These are phyloP conservation scores for Acropternis orthonyx DNA, from an alignment of 2,797 vertebrate species.

Conservation along the genomic window DNA sequence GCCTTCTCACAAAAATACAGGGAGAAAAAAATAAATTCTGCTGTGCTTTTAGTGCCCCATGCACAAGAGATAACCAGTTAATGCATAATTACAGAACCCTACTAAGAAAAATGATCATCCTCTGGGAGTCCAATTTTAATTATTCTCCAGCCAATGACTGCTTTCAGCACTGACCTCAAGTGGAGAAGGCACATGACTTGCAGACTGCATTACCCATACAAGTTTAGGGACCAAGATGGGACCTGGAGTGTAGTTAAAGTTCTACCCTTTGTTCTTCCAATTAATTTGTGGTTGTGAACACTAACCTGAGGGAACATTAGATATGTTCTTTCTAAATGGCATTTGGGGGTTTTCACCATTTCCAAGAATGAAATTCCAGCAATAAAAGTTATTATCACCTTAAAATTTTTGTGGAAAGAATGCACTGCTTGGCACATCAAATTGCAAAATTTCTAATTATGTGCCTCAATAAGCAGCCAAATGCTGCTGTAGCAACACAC, in stretches of 20 bases:
- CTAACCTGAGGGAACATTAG: neutral
- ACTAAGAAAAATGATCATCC: neutral
- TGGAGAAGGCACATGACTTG: neutral
- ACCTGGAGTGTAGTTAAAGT: neutral
- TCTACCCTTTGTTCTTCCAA: neutral
- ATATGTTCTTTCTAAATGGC: neutral
- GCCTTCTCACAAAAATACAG: neutral
- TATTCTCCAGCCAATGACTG: neutral
- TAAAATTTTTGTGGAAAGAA: neutral
- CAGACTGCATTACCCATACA: neutral
- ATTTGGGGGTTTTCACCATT: neutral
- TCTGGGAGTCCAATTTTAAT: slow-evolving; percentile 26
- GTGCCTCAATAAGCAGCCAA: neutral
- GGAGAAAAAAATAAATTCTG: neutral
- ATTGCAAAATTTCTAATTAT: slow-evolving; percentile 10
- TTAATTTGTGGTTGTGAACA: neutral
- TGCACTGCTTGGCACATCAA: neutral
- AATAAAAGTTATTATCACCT: slow-evolving; percentile 17
- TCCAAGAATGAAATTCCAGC: neutral
- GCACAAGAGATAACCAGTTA: slow-evolving; percentile 1
- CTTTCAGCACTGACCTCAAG: neutral
- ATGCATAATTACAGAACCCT: slow-evolving; percentile 4
- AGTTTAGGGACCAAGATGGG: neutral
- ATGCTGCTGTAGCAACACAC: slow-evolving; percentile 20
- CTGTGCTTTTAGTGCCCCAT: neutral